Conservation (phyloP, 2,888 invertebrate species). For the Lysandra bellargus region DNA sequence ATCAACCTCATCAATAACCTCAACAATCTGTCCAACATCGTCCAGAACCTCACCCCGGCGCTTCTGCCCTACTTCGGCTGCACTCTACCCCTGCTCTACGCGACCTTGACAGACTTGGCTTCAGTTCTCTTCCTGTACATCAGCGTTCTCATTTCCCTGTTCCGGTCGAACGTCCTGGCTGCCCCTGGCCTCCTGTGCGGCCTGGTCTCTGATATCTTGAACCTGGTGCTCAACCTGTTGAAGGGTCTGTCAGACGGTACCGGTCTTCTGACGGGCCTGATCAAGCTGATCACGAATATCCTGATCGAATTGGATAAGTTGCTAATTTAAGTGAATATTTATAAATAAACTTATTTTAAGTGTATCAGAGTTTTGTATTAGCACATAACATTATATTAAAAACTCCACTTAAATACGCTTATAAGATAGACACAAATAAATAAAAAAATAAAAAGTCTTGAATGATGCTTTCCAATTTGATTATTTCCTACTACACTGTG, state of each 20-base stretch:
- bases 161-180: conserved; percentile 66
- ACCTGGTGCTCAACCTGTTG: conserved; percentile 61
- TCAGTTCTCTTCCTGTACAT: conserved; percentile 71
- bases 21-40: conserved; percentile 70
- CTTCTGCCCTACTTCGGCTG: conserved; percentile 71
- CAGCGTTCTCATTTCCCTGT: conserved; percentile 67
- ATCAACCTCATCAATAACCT: conserved; percentile 71
- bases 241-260: conserved; percentile 64
- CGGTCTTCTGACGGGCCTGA: conserved; percentile 60
- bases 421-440: background rate
- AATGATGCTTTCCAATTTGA: no score
- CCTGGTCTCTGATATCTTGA: conserved; percentile 59
- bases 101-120: conserved; percentile 68
- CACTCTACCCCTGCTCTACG: conserved; percentile 65
- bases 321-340: conserved; percentile 48
- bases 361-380: background rate
- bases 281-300: conserved; percentile 64
- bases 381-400: background rate
- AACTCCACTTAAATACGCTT: background rate
- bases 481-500: background rate
- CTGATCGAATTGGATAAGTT: conserved; percentile 68
- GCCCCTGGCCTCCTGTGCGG: conserved; percentile 64
- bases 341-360: conserved; percentile 38
- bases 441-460: no score
- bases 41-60: conserved; percentile 71